Evolutionary conservation across 2,113 vertebrate species (phyloP).

Genomic region (Thamnophis sirtalis): DNA sequence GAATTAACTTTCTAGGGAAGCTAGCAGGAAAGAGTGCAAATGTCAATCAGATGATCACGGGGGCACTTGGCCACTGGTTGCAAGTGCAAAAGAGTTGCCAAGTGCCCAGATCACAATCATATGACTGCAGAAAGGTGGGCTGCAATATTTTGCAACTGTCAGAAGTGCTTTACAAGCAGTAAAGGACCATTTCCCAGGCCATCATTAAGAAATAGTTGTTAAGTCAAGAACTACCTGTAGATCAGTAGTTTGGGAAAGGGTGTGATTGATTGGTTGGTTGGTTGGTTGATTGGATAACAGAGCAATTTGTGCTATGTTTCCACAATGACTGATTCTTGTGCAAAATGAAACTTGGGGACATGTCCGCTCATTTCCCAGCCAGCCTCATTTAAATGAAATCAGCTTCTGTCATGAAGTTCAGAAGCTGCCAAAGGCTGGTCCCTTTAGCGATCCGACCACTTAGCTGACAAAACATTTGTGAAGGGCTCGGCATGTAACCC

Average conservation of each 20-base stretch:
- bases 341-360: not conserved
- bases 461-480: conserved; percentile 59
- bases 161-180: too few species aligned
- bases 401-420: conserved; percentile 36
- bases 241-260: not conserved
- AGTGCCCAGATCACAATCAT: too few species aligned
- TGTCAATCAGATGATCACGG: not conserved
- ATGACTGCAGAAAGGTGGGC: too few species aligned
- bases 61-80: too few species aligned
- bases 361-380: not conserved
- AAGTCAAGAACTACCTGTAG: not conserved
- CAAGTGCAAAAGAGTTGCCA: too few species aligned
- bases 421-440: conserved; percentile 49
- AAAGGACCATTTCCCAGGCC: not conserved
- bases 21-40: not conserved
- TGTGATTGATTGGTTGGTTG: not conserved
- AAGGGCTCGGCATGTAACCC: conserved; percentile 63
- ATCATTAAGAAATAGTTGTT: not conserved
- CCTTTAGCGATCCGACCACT: conserved; percentile 59
- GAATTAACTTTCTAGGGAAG: not conserved
- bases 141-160: too few species aligned
- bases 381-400: rapidly evolving
- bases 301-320: not conserved
- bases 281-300: not conserved
- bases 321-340: not conserved